phyloP scores from a whole-genome alignment of 2,113 vertebrate genomes.

The Sylvilagus bachmani region DNA sequence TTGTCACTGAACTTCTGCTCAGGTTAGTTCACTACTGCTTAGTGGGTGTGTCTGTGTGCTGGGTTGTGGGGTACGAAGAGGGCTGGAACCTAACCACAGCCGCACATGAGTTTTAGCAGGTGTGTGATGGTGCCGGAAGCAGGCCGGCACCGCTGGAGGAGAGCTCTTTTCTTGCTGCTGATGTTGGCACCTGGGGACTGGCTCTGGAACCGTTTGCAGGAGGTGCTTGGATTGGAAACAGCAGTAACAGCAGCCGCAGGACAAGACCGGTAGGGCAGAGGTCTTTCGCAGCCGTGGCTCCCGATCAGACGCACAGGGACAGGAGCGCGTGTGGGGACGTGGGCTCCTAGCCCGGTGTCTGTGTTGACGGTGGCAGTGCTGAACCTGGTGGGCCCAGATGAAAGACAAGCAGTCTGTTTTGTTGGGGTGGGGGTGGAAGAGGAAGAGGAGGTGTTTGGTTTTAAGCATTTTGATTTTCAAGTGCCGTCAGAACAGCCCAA shows the following conservation, averaged over 20 bases:
- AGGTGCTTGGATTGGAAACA: not conserved
- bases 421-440: not conserved
- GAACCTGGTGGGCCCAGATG: not conserved
- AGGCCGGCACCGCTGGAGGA: not conserved
- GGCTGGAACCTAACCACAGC: not conserved
- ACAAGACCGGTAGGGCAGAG: not conserved
- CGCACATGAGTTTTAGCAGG: not conserved
- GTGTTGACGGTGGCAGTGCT: not conserved
- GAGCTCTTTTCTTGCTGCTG: not conserved
- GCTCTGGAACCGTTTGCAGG: not conserved
- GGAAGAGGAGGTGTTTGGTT: slow-evolving; percentile 12
- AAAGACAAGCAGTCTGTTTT: not conserved
- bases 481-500: not conserved
- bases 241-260: not conserved
- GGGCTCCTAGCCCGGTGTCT: not conserved
- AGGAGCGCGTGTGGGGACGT: not conserved
- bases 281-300: not conserved
- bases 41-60: not conserved
- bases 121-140: not conserved
- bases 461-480: slow-evolving; percentile 38
- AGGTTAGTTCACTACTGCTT: not conserved
- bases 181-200: not conserved
- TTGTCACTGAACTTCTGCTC: slow-evolving; percentile 25
- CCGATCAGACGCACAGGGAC: not conserved
- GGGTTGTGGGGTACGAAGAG: not conserved